Percentiles rank a stretch among this genome's conserved stretches.
These are phyloP conservation scores for Aleiodes leptofemur DNA, from an alignment of 2,888 invertebrate genomes.

Conservation along the genomic window DNA sequence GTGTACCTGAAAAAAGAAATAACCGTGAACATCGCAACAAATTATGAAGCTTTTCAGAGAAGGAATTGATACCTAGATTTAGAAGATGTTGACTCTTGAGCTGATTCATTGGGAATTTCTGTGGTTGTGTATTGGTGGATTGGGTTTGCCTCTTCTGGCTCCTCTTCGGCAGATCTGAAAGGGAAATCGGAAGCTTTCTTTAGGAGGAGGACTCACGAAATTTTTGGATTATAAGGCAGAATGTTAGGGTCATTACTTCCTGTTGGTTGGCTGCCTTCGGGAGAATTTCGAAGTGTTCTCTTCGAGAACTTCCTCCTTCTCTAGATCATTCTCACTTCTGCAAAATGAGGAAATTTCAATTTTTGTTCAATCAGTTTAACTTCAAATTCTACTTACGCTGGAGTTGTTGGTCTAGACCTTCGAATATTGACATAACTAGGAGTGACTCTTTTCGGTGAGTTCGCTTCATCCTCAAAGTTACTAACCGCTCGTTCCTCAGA, in stretches of 20 bases:
- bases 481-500: constrained; percentile 67
- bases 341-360: constrained; percentile 24
- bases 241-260: constrained; percentile 53
- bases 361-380: constrained; percentile 5
- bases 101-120: constrained; percentile 39
- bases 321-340: constrained; percentile 64
- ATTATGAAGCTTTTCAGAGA: constrained; percentile 5
- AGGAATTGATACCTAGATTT: constrained; percentile 65
- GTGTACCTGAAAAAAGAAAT: constrained; percentile 70
- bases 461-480: constrained; percentile 57
- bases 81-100: constrained; percentile 56
- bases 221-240: background rate
- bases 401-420: constrained; percentile 66
- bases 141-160: constrained; percentile 32
- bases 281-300: constrained; percentile 51
- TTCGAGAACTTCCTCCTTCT: constrained; percentile 56
- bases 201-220: background rate
- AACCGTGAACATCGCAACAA: background rate
- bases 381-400: constrained; percentile 56
- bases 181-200: background rate
- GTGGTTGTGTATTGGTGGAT: constrained; percentile 27
- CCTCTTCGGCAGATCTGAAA: constrained; percentile 35
- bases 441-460: constrained; percentile 54
- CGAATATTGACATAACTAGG: constrained; percentile 71
- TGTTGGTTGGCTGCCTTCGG: constrained; percentile 53